Base-by-base conservation (phyloP, 2,113 vertebrate genomes). In the Perca schrenkii region DNA sequence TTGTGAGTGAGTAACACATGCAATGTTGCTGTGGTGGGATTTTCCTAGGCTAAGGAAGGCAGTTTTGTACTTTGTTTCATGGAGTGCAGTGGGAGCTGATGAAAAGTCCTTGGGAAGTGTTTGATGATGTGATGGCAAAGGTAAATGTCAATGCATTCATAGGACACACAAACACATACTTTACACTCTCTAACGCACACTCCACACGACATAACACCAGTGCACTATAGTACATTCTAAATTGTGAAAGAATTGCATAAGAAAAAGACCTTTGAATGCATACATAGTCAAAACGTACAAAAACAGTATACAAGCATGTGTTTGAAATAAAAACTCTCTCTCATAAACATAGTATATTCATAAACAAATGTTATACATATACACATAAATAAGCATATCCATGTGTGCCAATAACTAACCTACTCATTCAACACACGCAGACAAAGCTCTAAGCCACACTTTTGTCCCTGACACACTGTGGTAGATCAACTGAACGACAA, bases 131-230 rank as follows among this genome's bases (percentile, higher is more conserved):
- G 95, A 96, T 93, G 95, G 95, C 90, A 93, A 93, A 96, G 93
- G 95, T 91, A 97, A 97, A 98, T 97, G 97, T 97, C 96, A 97
- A 95, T 95, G 96, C 95, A 97, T 96, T 97, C 96, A 96, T 89
- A 91, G 93, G 62, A 65, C 72, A 75, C 61, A 76, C 81, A 85
- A 68, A 66, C 56, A 65, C 40, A 40, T 40, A 8, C 31, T 49
- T 40, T 31, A 62, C 25, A 49, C 49, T n/a, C 58, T 40, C 50
- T 74, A 40, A 50, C 64, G 21, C 66, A 46, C 36, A 47, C 13
- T 25, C 50, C 22, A 65, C 61, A 54, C 46, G 36, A 19, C 28
- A 73, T 3, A 62, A 50, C 57, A 49, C 54, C 50, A 52, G 22
- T 40, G 64, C 65, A 82, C 80, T 60, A 22, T 6, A 21, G 3